These are phyloP conservation scores for Morone saxatilis DNA, from an alignment of 2,113 vertebrate species.

Conservation along the genomic window DNA sequence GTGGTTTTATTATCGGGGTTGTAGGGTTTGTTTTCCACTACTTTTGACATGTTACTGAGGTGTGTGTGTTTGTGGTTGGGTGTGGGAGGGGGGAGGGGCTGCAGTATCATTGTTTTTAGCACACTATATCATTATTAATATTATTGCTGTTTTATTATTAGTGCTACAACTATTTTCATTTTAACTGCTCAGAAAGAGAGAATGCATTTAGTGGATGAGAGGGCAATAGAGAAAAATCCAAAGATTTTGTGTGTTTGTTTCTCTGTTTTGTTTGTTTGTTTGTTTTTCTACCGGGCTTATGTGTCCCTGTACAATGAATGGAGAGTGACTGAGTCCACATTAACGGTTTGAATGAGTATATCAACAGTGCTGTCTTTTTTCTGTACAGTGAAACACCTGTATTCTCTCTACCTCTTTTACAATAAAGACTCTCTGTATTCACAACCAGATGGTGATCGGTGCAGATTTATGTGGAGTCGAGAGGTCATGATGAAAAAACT, in stretches of 20 bases:
- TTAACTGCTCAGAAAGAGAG: conserved; percentile 78
- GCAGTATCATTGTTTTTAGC: conserved; percentile 79
- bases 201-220: conserved; percentile 78
- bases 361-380: conserved; percentile 86
- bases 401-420: conserved; percentile 91
- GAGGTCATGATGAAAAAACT: background rate
- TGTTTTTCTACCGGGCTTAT: conserved; percentile 74
- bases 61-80: conserved; percentile 56
- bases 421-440: conserved; percentile 90
- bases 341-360: conserved; percentile 82
- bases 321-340: conserved; percentile 74
- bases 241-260: conserved; percentile 83
- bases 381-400: conserved; percentile 90
- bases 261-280: conserved; percentile 72
- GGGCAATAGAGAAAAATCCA: conserved; percentile 87
- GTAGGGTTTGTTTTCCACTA: conserved; percentile 73
- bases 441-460: conserved; percentile 60
- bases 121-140: conserved; percentile 78
- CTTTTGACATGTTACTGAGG: conserved; percentile 78
- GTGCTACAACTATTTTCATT: conserved; percentile 73
- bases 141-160: conserved; percentile 79
- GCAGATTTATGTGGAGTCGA: background rate
- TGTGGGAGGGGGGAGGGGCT: conserved; percentile 23
- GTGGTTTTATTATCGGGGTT: conserved; percentile 72
- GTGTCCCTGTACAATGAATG: conserved; percentile 77